These are phyloP conservation scores for Andricus grossulariae DNA, from an alignment of 1,140 invertebrate species.

Conservation along the genomic window DNA sequence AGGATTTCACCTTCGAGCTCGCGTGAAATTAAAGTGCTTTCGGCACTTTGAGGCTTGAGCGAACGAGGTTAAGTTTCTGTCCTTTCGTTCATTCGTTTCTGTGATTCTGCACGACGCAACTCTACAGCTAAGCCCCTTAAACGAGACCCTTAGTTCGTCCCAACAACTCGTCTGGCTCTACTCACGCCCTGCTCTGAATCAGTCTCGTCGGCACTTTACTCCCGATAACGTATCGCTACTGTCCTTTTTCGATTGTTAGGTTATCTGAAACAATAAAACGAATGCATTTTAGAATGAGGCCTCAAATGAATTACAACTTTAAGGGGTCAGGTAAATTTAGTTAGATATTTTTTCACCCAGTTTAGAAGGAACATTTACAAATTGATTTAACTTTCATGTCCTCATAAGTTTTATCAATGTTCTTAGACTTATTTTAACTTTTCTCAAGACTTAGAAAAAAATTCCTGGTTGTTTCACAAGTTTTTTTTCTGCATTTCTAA, in stretches of 20 bases:
- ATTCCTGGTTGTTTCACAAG: no score
- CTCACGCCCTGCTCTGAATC: neutral
- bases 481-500: no score
- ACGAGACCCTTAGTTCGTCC: constrained; percentile 21
- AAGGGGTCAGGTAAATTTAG: no score
- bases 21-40: constrained; percentile 53
- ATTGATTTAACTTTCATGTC: no score
- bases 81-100: constrained; percentile 35
- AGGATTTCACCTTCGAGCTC: constrained; percentile 33
- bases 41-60: constrained; percentile 43
- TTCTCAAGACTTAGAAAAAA: no score
- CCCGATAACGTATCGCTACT: neutral
- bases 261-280: constrained; percentile 19
- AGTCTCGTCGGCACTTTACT: constrained; percentile 4
- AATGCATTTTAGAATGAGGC: neutral
- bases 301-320: no score
- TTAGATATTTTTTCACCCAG: no score
- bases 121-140: constrained; percentile 9
- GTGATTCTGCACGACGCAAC: constrained; percentile 38
- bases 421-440: no score
- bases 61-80: constrained; percentile 54
- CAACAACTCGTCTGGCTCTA: constrained; percentile 22
- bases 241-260: neutral
- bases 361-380: no score
- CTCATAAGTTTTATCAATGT: no score